Percentiles rank a stretch among this genome's conserved stretches.
Evolutionary conservation across 2,888 invertebrate species (phyloP).

Genomic region (Pachycephus smyrnensis): DNA sequence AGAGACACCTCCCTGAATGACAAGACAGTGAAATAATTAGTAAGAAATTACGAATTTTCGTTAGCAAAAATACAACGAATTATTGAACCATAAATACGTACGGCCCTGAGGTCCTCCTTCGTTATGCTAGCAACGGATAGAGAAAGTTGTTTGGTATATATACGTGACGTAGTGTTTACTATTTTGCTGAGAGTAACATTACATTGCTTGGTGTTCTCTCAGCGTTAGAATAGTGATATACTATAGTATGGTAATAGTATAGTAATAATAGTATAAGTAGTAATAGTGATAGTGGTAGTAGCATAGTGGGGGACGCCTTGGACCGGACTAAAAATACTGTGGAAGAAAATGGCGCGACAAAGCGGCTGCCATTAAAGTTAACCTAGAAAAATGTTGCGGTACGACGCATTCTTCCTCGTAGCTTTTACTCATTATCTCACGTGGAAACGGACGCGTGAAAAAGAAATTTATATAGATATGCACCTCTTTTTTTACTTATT

Average conservation of each 20-base stretch:
- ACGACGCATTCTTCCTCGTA: neutral
- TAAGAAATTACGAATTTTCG: neutral
- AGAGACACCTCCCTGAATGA: neutral
- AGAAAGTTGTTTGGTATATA: conserved; percentile 3
- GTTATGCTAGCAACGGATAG: neutral
- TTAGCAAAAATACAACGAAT: neutral
- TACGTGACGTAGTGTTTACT: neutral
- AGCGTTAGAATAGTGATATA: neutral
- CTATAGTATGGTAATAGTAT: neutral
- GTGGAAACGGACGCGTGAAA: no score
- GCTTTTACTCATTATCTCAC: neutral
- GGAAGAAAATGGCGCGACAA: no score
- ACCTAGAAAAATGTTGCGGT: neutral
- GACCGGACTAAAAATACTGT: neutral
- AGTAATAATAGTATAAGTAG: neutral
- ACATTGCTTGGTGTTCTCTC: neutral
- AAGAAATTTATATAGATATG: no score
- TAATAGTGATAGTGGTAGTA: neutral
- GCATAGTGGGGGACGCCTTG: neutral
- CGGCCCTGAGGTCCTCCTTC: neutral
- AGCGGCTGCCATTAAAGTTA: neutral
- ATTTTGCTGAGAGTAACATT: conserved; percentile 2
- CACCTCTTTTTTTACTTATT: no score
- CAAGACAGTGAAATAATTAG: neutral
- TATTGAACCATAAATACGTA: neutral